Conservation (phyloP, 1,140 invertebrate genomes). For the Neotoxoptera formosana region DNA sequence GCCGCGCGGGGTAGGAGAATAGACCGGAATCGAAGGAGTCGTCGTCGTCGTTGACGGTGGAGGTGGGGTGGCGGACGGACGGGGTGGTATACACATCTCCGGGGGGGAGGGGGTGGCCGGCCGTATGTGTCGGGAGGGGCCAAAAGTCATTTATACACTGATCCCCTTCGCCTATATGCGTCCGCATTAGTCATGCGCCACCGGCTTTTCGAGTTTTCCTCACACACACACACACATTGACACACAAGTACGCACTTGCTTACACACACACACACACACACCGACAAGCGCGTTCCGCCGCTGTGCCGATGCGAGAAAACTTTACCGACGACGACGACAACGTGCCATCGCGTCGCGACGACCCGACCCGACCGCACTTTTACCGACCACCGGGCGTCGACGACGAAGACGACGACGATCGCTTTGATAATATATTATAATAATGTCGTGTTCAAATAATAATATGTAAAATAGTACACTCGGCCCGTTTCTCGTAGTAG, state of each 20-base stretch:
- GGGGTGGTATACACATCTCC: neutral
- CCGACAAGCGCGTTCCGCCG: neutral
- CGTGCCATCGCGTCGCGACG: conserved; percentile 40
- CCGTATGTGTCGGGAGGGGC: neutral
- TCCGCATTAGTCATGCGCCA: conserved; percentile 49
- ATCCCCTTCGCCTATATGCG: neutral
- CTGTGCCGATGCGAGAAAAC: conserved; percentile 9
- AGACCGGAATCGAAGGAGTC: neutral
- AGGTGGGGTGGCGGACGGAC: neutral
- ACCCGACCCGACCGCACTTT: neutral
- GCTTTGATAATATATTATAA: neutral
- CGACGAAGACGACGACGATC: neutral
- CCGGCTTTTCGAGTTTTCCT: conserved; percentile 46
- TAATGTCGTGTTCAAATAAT: neutral
- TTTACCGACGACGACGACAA: neutral
- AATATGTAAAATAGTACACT: neutral
- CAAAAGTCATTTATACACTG: conserved; percentile 52
- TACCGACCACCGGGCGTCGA: neutral
- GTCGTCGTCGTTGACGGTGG: neutral
- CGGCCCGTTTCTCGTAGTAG: neutral
- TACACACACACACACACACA: neutral
- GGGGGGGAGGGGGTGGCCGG: neutral
- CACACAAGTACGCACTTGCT: neutral
- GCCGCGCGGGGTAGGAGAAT: neutral
- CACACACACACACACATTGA: neutral